These are phyloP conservation scores for Hippocampus kuda DNA, from an alignment of 2,797 vertebrate species.

Conservation along the genomic window DNA sequence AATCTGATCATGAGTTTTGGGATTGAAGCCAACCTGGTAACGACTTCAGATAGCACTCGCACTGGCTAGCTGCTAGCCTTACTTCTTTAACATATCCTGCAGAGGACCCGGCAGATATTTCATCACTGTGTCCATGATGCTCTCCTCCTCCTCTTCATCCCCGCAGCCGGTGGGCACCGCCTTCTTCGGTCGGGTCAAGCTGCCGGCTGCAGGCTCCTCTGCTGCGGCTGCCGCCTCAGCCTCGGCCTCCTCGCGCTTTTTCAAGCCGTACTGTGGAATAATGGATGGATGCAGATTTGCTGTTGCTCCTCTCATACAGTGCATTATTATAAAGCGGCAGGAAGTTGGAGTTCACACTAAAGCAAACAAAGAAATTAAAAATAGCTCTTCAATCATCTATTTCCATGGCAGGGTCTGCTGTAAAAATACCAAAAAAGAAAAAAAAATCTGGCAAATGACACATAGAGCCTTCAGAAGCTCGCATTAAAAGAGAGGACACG, in stretches of 20 bases:
- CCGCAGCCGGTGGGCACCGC: constrained; percentile 89
- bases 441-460: constrained; percentile 14
- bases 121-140: constrained; percentile 97
- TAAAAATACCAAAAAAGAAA: constrained; percentile 4
- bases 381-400: constrained; percentile 11
- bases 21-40: constrained; percentile 35
- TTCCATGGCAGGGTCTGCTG: constrained; percentile 11
- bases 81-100: constrained; percentile 99
- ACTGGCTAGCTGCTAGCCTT: constrained; percentile 36
- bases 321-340: constrained; percentile 10
- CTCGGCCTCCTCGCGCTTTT: constrained; percentile 91
- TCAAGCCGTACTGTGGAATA: constrained; percentile 67
- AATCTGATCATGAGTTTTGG: constrained; percentile 33
- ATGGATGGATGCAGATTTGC: constrained; percentile 1
- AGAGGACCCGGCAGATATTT: constrained; percentile 97
- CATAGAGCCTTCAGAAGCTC: constrained; percentile 19
- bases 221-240: constrained; percentile 85
- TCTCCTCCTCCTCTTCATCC: constrained; percentile 86
- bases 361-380: constrained; percentile 16
- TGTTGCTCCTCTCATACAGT: constrained; percentile 12
- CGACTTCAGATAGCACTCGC: constrained; percentile 41
- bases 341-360: constrained; percentile 33
- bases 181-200: constrained; percentile 91
- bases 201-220: constrained; percentile 82
- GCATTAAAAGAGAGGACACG: not conserved